Evolutionary conservation across 2,888 invertebrate genomes (phyloP).

Genomic region (Catocala sponsa): DNA sequence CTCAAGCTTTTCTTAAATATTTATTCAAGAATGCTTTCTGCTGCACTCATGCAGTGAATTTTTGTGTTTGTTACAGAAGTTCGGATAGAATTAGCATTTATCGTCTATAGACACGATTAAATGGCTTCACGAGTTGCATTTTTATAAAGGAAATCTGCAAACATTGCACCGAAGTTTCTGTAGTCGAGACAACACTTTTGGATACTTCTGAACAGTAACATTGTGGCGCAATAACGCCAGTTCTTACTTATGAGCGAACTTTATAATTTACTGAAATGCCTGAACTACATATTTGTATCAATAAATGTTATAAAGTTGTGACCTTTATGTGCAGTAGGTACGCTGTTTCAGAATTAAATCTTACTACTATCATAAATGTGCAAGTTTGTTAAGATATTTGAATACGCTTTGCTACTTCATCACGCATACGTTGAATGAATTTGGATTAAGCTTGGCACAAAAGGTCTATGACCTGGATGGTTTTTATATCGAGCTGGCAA

Average conservation of each 20-base stretch:
- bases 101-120: constrained; percentile 73
- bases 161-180: constrained; percentile 50
- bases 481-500: no score
- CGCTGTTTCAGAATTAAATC: no score
- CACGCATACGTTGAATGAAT: no score
- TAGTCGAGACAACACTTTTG: constrained; percentile 27
- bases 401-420: no score
- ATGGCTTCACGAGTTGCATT: constrained; percentile 64
- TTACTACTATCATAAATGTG: no score
- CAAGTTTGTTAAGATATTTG: no score
- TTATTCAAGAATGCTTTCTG: constrained; percentile 60
- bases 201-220: neutral
- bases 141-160: constrained; percentile 59
- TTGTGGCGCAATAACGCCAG: neutral
- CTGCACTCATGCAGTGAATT: constrained; percentile 60
- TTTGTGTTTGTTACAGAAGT: constrained; percentile 72
- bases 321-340: no score
- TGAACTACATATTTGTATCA: no score
- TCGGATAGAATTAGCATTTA: constrained; percentile 77
- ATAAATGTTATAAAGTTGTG: no score
- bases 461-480: no score
- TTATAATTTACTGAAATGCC: no score
- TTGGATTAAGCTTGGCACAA: no score
- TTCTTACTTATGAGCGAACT: neutral
- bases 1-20: constrained; percentile 61